phyloP scores from a whole-genome alignment of 2,797 vertebrate species.

The Diplodus puntazzo region DNA sequence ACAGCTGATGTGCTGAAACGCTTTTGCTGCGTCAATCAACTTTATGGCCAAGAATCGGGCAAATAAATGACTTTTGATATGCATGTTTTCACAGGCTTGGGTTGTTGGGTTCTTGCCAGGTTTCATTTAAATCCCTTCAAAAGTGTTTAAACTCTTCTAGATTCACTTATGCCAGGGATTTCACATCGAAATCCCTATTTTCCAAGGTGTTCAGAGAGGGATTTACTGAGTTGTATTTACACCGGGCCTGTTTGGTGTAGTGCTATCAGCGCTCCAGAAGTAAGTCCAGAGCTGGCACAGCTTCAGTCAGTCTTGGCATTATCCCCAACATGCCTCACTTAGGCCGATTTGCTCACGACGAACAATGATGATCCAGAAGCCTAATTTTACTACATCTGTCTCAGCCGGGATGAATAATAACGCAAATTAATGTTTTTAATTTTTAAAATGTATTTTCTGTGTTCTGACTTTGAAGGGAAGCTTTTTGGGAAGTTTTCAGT shows the following conservation, averaged over 20 bases:
- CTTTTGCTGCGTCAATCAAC: conserved; percentile 32
- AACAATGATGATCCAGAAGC: conserved; percentile 32
- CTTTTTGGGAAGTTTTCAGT: conserved; percentile 29
- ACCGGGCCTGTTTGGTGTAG: not conserved
- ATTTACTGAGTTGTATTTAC: conserved; percentile 30
- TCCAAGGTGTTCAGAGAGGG: conserved; percentile 18
- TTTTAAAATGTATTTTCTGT: conserved; percentile 7
- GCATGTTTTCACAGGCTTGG: conserved; percentile 29
- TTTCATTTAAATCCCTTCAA: conserved; percentile 18
- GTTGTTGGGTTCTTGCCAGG: not conserved
- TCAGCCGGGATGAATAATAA: conserved; percentile 13
- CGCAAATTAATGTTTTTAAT: not conserved
- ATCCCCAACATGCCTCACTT: conserved; percentile 44
- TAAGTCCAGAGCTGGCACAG: conserved; percentile 34
- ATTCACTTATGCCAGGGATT: conserved; percentile 15
- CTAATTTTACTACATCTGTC: conserved; percentile 42
- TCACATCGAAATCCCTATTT: conserved; percentile 11
- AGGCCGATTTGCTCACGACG: conserved; percentile 49
- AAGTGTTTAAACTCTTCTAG: conserved; percentile 13
- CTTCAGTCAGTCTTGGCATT: conserved; percentile 39
- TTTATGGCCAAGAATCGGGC: conserved; percentile 19
- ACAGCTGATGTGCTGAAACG: conserved; percentile 32
- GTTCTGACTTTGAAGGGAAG: conserved; percentile 24
- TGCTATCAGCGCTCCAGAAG: conserved; percentile 39
- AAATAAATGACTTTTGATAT: conserved; percentile 46